Percentiles rank a stretch among this genome's conserved stretches.
phyloP scores from a whole-genome alignment of 2,888 invertebrate genomes.

The Stictocephala bisonia region DNA sequence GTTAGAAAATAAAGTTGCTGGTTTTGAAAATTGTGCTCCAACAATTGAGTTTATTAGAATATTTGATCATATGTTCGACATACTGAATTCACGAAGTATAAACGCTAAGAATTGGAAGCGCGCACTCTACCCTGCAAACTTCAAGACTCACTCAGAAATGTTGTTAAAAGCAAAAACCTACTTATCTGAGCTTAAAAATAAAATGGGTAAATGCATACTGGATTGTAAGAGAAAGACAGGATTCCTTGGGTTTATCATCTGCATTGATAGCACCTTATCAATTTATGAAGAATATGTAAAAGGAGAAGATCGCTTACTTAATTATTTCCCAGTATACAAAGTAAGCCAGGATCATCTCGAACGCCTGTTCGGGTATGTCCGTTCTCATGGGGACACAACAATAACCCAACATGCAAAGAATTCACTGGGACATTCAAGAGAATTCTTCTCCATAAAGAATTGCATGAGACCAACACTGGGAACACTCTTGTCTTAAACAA shows the following conservation, averaged over 20 bases:
- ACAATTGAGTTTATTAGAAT: constrained; percentile 40
- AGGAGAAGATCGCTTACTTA: too few species aligned
- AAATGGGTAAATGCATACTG: background rate
- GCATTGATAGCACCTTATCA: background rate
- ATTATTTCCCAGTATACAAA: too few species aligned
- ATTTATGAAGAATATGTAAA: background rate
- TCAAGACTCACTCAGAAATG: background rate
- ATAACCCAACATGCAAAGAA: constrained; percentile 47
- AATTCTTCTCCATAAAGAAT: constrained; percentile 24
- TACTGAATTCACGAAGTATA: constrained; percentile 44
- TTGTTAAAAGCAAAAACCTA: constrained; percentile 20
- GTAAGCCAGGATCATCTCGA: too few species aligned
- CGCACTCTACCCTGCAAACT: constrained; percentile 16
- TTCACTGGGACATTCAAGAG: constrained; percentile 28
- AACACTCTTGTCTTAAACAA: constrained; percentile 6
- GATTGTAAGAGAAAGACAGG: constrained; percentile 22
- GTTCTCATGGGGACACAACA: constrained; percentile 48
- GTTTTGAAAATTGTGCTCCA: constrained; percentile 13
- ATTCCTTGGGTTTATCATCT: constrained; percentile 29
- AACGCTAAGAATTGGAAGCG: constrained; percentile 29
- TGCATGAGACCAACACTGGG: background rate
- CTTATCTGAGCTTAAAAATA: constrained; percentile 9
- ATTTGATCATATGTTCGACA: constrained; percentile 44
- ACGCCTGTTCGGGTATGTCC: constrained; percentile 46
- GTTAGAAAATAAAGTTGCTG: background rate